A percentile compares a stretch with the other conserved stretches of the same genome.
Evolutionary conservation across 2,888 invertebrate species (phyloP).

Genomic region (Pammene fasciana): DNA sequence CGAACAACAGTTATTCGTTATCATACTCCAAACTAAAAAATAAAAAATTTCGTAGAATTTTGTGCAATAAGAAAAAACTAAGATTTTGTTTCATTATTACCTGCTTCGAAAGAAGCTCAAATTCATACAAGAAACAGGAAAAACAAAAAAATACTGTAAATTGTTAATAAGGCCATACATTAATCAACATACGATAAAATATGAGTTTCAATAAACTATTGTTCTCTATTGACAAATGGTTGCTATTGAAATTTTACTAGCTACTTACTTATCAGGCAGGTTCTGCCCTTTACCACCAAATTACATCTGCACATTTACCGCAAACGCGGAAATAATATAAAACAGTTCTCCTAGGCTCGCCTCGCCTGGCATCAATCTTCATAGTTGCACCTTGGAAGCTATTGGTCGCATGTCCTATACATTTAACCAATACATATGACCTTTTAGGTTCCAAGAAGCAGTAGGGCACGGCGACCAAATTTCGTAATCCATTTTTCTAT

Average conservation of each 20-base stretch:
- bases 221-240: constrained; percentile 48
- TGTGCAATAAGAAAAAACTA: neutral
- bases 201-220: constrained; percentile 42
- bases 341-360: constrained; percentile 24
- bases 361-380: constrained; percentile 39
- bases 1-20: neutral
- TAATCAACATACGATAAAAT: constrained; percentile 55
- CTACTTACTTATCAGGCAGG: constrained; percentile 51
- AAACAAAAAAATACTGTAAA: constrained; percentile 38
- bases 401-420: constrained; percentile 9
- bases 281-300: constrained; percentile 32
- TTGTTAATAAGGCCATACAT: constrained; percentile 70
- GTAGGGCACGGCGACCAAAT: constrained; percentile 41
- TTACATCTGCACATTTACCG: constrained; percentile 30
- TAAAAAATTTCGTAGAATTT: neutral
- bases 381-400: constrained; percentile 21
- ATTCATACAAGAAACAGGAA: neutral
- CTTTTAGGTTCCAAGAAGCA: neutral
- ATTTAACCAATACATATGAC: constrained; percentile 16
- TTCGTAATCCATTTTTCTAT: constrained; percentile 41
- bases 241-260: constrained; percentile 67
- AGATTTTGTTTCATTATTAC: neutral
- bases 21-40: neutral
- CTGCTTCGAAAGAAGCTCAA: neutral
- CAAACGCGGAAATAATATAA: constrained; percentile 34